Percentiles rank a stretch among this genome's conserved stretches.
These are phyloP conservation scores for Lagorchestes hirsutus DNA, from an alignment of 2,797 vertebrate genomes.

Conservation along the genomic window DNA sequence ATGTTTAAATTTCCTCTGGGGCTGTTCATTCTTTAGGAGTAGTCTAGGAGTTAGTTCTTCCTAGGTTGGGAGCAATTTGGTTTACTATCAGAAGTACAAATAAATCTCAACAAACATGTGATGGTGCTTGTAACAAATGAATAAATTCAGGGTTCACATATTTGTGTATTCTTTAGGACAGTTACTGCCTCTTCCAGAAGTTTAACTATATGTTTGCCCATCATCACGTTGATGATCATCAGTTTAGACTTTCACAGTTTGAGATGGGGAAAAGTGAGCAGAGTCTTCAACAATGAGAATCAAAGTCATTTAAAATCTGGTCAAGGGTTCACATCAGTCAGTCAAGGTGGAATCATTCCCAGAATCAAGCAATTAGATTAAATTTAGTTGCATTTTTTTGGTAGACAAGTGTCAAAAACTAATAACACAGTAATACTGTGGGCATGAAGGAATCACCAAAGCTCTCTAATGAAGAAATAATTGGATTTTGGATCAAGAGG, in stretches of 20 bases:
- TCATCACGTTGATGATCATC: neutral
- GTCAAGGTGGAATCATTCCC: conserved; percentile 12
- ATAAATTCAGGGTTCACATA: conserved; percentile 23
- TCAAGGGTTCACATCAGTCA: neutral
- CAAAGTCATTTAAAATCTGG: conserved; percentile 31
- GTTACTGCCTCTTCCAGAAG: neutral
- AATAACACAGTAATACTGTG: neutral
- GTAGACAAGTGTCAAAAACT: conserved; percentile 53
- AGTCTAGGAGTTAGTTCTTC: conserved; percentile 49
- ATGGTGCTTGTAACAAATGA: conserved; percentile 20
- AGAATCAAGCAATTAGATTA: conserved; percentile 36
- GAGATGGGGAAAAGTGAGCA: conserved; percentile 16
- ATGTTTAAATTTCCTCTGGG: conserved; percentile 56
- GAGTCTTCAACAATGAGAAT: conserved; percentile 4
- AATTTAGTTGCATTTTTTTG: conserved; percentile 26
- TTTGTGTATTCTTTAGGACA: neutral
- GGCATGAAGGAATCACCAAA: conserved; percentile 8
- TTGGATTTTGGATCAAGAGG: conserved; percentile 33
- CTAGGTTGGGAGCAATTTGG: conserved; percentile 49
- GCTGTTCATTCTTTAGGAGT: conserved; percentile 26
- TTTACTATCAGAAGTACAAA: conserved; percentile 56
- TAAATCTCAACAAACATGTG: conserved; percentile 35
- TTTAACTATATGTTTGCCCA: conserved; percentile 36
- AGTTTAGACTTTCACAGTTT: neutral
- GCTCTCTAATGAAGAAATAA: conserved; percentile 50